Conservation (phyloP, 64 coral and sea anemone species). For the Cladopsammia gracilis region DNA sequence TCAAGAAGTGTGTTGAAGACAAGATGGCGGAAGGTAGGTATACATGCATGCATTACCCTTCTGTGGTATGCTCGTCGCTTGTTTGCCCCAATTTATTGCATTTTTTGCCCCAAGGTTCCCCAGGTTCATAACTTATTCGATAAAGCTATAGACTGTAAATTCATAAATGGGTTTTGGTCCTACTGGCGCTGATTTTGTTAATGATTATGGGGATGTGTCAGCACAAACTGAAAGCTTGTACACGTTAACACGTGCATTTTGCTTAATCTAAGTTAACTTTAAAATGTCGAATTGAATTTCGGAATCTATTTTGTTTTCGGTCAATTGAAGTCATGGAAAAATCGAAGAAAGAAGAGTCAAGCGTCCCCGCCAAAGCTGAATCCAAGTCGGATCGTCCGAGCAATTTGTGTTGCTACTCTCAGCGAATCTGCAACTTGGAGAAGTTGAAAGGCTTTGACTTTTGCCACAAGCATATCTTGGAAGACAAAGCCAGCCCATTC, state of each 20-base stretch:
- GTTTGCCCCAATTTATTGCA: background rate
- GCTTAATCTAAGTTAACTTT: background rate
- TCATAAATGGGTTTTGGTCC: too few species aligned
- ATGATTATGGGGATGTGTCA: too few species aligned
- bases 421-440: conserved; percentile 89
- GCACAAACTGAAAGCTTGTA: too few species aligned
- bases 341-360: conserved; percentile 42
- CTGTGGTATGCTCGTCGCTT: background rate
- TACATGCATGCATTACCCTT: background rate
- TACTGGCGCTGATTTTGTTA: too few species aligned
- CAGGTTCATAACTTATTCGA: too few species aligned
- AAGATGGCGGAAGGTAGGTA: conserved; percentile 44
- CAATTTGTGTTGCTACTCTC: conserved; percentile 95
- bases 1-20: background rate
- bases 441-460: conserved; percentile 99
- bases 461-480: conserved; percentile 98
- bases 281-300: background rate
- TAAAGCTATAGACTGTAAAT: too few species aligned
- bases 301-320: background rate
- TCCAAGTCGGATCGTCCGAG: conserved; percentile 70
- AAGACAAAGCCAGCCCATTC: conserved; percentile 98
- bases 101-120: background rate
- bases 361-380: conserved; percentile 58
- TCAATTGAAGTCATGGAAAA: background rate
- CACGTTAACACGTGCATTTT: conserved; percentile 9